phyloP scores from a whole-genome alignment of 2,113 vertebrate species.

The Sinocyclocheilus rhinocerous region DNA sequence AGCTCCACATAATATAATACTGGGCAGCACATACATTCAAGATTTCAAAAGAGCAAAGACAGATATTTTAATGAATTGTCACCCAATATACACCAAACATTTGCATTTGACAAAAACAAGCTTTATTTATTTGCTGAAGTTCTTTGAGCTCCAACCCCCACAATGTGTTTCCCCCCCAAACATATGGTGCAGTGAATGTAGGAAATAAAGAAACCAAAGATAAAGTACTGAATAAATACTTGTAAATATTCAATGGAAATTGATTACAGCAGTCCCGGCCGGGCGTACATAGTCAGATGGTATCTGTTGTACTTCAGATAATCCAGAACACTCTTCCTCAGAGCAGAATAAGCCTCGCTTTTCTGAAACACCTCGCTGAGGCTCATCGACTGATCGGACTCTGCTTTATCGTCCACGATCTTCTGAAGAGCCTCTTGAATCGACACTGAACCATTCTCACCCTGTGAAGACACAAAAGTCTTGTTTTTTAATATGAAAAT shows the following conservation, averaged over 20 bases:
- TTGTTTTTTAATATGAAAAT: constrained; percentile 13
- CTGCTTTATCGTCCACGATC: constrained; percentile 65
- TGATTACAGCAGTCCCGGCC: constrained; percentile 70
- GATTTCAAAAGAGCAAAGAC: constrained; percentile 11
- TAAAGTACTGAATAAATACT: neutral
- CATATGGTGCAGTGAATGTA: constrained; percentile 15
- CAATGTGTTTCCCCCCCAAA: neutral
- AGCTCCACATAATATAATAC: constrained; percentile 24
- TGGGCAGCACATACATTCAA: neutral
- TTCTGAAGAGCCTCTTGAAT: constrained; percentile 62
- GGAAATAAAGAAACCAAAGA: neutral
- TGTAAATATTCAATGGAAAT: neutral
- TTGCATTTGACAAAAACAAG: constrained; percentile 8
- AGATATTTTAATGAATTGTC: neutral
- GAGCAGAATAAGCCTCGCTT: constrained; percentile 53
- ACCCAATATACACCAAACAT: neutral
- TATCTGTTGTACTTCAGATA: constrained; percentile 82
- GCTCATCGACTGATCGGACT: neutral
- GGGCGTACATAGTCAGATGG: constrained; percentile 87
- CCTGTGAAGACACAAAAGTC: constrained; percentile 50
- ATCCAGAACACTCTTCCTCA: constrained; percentile 75
- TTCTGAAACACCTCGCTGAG: constrained; percentile 50
- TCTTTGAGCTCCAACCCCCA: neutral
- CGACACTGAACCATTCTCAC: constrained; percentile 48
- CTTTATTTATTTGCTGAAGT: constrained; percentile 14